These are phyloP conservation scores for Tachysurus fulvidraco DNA, from an alignment of 2,113 vertebrate species.

Conservation along the genomic window DNA sequence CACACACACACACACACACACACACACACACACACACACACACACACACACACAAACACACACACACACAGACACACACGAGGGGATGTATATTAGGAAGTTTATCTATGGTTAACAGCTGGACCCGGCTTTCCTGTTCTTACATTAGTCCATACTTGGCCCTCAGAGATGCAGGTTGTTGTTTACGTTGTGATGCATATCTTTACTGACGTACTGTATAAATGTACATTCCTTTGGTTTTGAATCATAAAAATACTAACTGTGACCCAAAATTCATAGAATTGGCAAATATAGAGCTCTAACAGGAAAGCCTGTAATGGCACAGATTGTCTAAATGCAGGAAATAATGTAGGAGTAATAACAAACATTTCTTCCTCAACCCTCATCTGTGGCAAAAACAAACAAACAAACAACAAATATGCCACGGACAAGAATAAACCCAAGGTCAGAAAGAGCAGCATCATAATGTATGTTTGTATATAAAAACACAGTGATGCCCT, in stretches of 20 bases:
- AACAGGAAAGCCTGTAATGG: neutral
- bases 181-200: constrained; percentile 10
- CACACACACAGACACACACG: constrained; percentile 11
- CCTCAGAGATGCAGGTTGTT: neutral
- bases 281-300: neutral
- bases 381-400: neutral
- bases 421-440: neutral
- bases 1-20: neutral
- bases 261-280: neutral
- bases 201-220: constrained; percentile 9
- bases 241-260: neutral
- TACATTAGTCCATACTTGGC: constrained; percentile 9
- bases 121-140: constrained; percentile 34
- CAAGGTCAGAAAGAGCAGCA: neutral
- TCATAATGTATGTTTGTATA: neutral
- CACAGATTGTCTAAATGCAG: constrained; percentile 18
- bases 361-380: constrained; percentile 26
- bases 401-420: constrained; percentile 32
- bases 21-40: neutral
- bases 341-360: constrained; percentile 43
- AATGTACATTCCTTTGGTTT: constrained; percentile 2
- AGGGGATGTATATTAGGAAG: neutral
- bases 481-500: neutral
- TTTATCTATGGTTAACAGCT: constrained; percentile 36
- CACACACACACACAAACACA: constrained; percentile 5